phyloP scores from a whole-genome alignment of 1,140 invertebrate species.

The Calephelis nemesis region DNA sequence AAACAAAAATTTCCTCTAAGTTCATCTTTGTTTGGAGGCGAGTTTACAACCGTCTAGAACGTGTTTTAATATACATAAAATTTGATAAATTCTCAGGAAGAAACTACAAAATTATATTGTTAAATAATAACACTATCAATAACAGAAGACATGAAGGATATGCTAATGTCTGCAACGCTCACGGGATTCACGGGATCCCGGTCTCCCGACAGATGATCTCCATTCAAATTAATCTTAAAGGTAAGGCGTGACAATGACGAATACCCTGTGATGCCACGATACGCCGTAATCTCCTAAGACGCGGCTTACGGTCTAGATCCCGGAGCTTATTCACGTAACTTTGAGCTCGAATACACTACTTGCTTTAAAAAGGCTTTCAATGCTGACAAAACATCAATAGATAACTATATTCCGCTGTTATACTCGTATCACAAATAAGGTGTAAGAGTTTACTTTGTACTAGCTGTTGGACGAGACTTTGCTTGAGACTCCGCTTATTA shows the following conservation, averaged over 20 bases:
- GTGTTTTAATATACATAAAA: too few species aligned
- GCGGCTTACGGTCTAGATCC: conserved; percentile 9
- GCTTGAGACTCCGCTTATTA: too few species aligned
- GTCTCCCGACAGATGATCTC: not conserved
- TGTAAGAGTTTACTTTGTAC: too few species aligned
- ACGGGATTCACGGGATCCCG: not conserved
- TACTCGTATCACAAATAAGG: too few species aligned
- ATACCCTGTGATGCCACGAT: conserved; percentile 2
- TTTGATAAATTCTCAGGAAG: too few species aligned
- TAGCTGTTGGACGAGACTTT: too few species aligned
- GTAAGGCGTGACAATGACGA: conserved; percentile 15
- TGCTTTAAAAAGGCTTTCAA: not conserved
- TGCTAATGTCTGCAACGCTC: conserved; percentile 4
- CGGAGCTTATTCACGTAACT: not conserved
- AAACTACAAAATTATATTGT: too few species aligned
- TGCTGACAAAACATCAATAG: not conserved
- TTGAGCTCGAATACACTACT: not conserved
- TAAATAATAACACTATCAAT: not conserved
- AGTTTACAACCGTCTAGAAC: too few species aligned
- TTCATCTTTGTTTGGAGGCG: too few species aligned
- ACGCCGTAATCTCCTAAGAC: conserved; percentile 13
- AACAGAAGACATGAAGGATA: not conserved
- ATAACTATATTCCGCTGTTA: too few species aligned
- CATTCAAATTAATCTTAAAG: conserved; percentile 12
- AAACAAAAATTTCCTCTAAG: too few species aligned